Evolutionary conservation across 2,797 vertebrate genomes (phyloP).

Genomic region (Typhlichthys subterraneus): DNA sequence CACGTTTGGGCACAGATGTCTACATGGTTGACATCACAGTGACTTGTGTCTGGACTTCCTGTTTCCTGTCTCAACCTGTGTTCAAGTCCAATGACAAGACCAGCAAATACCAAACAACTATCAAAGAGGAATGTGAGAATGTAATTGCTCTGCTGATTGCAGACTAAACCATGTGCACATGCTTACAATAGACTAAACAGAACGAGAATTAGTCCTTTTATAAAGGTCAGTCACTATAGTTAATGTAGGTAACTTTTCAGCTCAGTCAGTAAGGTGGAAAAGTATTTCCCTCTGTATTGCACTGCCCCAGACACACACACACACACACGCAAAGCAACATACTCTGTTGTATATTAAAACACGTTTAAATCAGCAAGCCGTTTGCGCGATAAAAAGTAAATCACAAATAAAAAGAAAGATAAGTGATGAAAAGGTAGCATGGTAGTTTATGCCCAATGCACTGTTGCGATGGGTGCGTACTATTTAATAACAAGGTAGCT

Average conservation of each 20-base stretch:
- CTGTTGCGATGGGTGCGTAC: too few relatives aligned
- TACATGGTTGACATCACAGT: constrained; percentile 3
- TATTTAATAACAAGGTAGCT: too few relatives aligned
- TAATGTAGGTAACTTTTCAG: constrained; percentile 4
- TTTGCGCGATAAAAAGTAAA: too few relatives aligned
- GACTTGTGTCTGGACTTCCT: constrained; percentile 41
- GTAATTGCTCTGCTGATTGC: not conserved
- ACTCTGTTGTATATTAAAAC: too few relatives aligned
- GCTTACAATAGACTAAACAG: not conserved
- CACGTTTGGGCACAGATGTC: not conserved
- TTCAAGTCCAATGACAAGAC: not conserved
- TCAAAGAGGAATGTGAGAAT: not conserved
- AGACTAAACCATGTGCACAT: not conserved
- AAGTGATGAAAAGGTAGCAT: too few relatives aligned
- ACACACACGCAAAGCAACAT: not conserved
- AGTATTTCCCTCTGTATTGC: constrained; percentile 1
- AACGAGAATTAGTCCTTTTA: not conserved
- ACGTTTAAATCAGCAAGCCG: too few relatives aligned
- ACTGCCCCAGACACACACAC: not conserved
- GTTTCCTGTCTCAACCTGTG: constrained; percentile 50
- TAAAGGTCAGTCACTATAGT: constrained; percentile 1
- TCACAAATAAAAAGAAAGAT: too few relatives aligned
- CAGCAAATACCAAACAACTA: not conserved
- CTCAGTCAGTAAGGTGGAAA: constrained; percentile 30
- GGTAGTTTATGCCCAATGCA: too few relatives aligned